Base-by-base conservation (phyloP, 1,140 invertebrate genomes). In the Drosophila insularis region DNA sequence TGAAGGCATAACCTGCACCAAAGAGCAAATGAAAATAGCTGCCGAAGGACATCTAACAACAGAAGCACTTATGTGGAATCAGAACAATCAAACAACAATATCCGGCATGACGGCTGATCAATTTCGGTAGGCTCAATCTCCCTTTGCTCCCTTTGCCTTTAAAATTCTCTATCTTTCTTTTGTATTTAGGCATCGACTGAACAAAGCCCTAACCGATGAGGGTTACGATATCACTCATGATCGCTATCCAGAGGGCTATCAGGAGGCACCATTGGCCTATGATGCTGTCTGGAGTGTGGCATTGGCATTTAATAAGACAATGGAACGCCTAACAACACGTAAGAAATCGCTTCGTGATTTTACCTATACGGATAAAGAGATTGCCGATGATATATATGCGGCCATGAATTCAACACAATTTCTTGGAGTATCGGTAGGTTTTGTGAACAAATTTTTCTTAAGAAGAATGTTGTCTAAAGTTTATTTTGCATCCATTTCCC, bases 271-370 rank as follows among this genome's bases (percentile, higher is more conserved):
- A 0, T 92, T 99, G 35, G 99, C 99, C 13, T 99, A 99, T 90
- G 99, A 99, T 93, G 99, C 99, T 31, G 97, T 99, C 43, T 99
- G 99, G 99, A 97, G 98, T 19, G 96, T 99, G 17, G 98, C 98
- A 40, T 93, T 99, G 84, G 99, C 99, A 13, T 97, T 99, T 74
- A 99, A 99, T 92, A 98, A 98, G 92, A 98, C 98, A 4, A 98
- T 98, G 95, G 95, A 96, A 74, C 95, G 95, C 59, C 93, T 99
- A 21, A 94, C 94, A 68, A 95, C 95, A 78, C 94, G 95, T 58
- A 96, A 97, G 4, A 92, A 93, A 66, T 97, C 95, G 62, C 93
- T 99, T 63, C 98, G 99, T 82, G 96, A 99, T 92, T 99, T 99
- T 92, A 97, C 97, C n/a, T 99, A 99, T 92, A 97, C 96, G 6